Evolutionary conservation across 53 echinoderm and acorn worm genomes (phyloP), one percentile per base, ranked within the genome.

Genomic region (Paracentrotus lividus): DNA sequence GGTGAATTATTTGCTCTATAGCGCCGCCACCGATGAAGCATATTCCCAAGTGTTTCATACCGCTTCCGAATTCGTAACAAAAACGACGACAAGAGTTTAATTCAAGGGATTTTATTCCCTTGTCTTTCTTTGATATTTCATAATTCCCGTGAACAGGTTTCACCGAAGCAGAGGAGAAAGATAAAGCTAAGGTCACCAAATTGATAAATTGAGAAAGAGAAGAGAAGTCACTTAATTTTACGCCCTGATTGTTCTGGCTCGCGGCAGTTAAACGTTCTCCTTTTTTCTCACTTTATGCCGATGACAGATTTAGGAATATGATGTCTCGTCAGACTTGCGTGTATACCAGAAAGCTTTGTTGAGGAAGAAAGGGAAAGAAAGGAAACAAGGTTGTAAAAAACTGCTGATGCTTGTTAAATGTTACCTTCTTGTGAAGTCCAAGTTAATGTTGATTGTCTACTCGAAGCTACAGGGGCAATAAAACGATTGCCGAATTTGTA

Each of bases 161-260:
- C 56, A 55, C 13, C 53, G 56, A 26, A 56, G 86, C 53, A 86
- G 34, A 55, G 86, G 54, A 56, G 45, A 56, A 51, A 86, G 56
- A 78, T 78, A 44, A 78, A 78, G 78, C 78, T 78, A 78, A 78
- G 78, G 78, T 78, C 78, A 78, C 47, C 44, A 78, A 78, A 45
- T 78, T 44, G 47, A 45, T 24, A 78, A 69, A 78, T 23, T 47
- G 44, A 24, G 78, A 78, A 78, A 43, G 18, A 26, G 40, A 78
- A 12, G 47, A 78, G 43, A 78, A 78, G 56, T 86, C 86, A 36
- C 53, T 61, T 88, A 88, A 88, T 88, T 88, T 88, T 88, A 88
- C 88, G 88, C 88, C 88, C 88, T 33, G 88, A 88, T 88, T 88
- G 64, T 88, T 40, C 18, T 88, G 64, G 88, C 88, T 65, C 10